These are phyloP conservation scores for Acleris sparsana DNA, from an alignment of 2,888 invertebrate genomes.

Conservation along the genomic window DNA sequence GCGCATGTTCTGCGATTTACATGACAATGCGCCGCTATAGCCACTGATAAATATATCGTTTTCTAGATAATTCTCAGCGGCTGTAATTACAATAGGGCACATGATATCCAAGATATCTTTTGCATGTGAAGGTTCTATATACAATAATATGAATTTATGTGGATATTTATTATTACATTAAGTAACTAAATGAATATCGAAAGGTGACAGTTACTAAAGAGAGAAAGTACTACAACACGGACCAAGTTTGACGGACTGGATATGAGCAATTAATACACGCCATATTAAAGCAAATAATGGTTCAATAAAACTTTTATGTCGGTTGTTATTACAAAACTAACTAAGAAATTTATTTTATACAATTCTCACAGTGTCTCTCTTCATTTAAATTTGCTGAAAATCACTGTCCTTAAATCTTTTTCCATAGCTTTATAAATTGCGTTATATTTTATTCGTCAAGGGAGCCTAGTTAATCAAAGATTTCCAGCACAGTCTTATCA, in stretches of 20 bases:
- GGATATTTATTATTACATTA: too few species aligned
- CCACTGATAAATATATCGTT: constrained; percentile 3
- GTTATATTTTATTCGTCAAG: constrained; percentile 2
- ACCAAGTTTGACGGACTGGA: neutral
- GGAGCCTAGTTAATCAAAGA: constrained; percentile 12
- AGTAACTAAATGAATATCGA: too few species aligned
- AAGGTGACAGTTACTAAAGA: too few species aligned
- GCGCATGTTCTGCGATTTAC: constrained; percentile 23
- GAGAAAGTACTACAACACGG: too few species aligned
- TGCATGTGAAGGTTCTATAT: too few species aligned
- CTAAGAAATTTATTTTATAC: too few species aligned
- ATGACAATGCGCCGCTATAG: constrained; percentile 25
- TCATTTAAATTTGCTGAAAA: too few species aligned
- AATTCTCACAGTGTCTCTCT: too few species aligned
- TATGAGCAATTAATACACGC: neutral
- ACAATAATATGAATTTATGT: too few species aligned
- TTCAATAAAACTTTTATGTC: neutral
- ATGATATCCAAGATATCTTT: too few species aligned
- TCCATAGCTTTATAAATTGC: neutral
- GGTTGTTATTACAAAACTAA: neutral
- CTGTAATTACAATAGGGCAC: neutral
- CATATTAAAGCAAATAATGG: too few species aligned
- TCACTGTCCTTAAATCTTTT: too few species aligned
- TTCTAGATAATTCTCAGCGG: constrained; percentile 23
- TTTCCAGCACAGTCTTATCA: constrained; percentile 43